Conservation (phyloP, 2,888 invertebrate genomes). For the Cacoxenus indagator region DNA sequence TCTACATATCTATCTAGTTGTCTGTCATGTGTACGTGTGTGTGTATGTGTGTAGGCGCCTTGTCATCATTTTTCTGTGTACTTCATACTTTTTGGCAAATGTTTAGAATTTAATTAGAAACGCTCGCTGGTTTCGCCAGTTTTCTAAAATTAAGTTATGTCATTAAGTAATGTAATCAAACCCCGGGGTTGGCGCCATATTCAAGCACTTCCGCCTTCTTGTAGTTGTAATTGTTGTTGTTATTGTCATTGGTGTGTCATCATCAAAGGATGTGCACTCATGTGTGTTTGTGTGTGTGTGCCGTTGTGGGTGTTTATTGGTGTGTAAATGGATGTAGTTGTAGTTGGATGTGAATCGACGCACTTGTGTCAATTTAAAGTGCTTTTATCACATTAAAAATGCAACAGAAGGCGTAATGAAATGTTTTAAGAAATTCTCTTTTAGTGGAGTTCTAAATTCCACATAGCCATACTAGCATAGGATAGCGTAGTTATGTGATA, state of each 20-base stretch:
- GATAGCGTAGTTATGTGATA: too few relatives aligned
- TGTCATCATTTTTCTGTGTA: conserved; percentile 44
- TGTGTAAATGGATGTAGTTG: neutral
- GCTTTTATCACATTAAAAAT: conserved; percentile 6
- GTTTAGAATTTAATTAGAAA: conserved; percentile 61
- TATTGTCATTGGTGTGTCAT: neutral
- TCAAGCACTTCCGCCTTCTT: too few relatives aligned
- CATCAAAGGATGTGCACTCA: neutral
- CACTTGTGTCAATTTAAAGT: neutral
- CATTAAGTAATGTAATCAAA: conserved; percentile 17
- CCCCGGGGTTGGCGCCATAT: neutral
- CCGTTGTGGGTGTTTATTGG: too few relatives aligned
- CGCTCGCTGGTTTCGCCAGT: conserved; percentile 50
- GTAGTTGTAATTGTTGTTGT: neutral
- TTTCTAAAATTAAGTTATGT: conserved; percentile 21
- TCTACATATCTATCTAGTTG: neutral
- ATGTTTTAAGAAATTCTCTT: neutral
- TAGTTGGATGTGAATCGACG: neutral
- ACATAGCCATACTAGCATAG: too few relatives aligned
- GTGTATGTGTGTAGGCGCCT: conserved; percentile 15
- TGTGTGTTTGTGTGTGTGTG: neutral
- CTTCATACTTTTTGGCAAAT: conserved; percentile 56
- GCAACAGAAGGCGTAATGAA: neutral
- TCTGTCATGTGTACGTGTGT: conserved; percentile 19
- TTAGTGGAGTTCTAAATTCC: too few relatives aligned